Base-by-base conservation (phyloP, 2,797 vertebrate species). In the Pantherophis vulpinus region DNA sequence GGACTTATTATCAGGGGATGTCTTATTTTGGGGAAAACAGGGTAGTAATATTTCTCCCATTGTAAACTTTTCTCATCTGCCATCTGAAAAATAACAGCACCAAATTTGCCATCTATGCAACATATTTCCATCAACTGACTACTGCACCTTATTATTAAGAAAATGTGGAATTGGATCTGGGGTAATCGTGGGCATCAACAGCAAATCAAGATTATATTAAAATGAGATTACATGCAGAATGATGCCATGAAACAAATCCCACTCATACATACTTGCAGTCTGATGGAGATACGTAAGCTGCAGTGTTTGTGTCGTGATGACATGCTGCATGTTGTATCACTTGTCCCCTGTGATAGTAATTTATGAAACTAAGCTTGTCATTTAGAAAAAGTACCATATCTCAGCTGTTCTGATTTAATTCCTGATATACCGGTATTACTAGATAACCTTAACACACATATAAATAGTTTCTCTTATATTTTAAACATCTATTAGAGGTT, bases 351-450 rank as follows among this genome's bases (percentile, higher is more conserved):
- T 25, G 42, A 83, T 23, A 47, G 23, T 47, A 83, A 12, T 25
- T 83, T 83, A 83, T 12, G 20, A 83, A 47, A 47, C 70, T 42
- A 79, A 79, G 16, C 20, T 12, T 25, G 42, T 83, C 42, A 1
- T 23, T 94, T 95, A 32, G 79, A 92, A 37, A 86, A 95, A 93
- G 6, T 79, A 59, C n/a, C 83, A 86, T 58, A 55, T 70, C 54
- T 94, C 37, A 88, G 54, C 56, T 91, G 12, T 18, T 90, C 54
- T 87, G 51, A 87, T 87, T n/a, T 89, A 90, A 37, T 63, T 91
- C 92, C 0, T 0, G 88, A 16, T 66, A 18, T 63, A 63, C 61
- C 11, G 10, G 9, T 63, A 25, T 83, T 83, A 20, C 92, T 90
- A 7, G 66, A 47, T 93, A 0, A 0, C 56, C 27, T 88, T 91